Conservation (phyloP, 2,113 vertebrate species). For the Piprites chloris region DNA sequence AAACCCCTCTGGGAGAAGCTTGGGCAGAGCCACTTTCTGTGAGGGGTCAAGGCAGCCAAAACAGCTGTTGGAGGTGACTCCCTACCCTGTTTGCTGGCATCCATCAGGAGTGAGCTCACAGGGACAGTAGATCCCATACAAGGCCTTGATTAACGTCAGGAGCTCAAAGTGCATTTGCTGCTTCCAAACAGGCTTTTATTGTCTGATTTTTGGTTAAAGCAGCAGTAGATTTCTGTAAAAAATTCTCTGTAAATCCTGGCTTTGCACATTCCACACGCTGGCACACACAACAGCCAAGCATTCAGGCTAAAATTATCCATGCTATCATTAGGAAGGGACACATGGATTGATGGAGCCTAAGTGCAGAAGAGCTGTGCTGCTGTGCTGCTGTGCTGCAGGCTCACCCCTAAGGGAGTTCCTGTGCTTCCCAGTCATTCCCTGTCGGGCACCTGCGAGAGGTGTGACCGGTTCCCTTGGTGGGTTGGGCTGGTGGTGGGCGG, state of each 20-base stretch:
- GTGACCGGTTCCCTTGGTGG: neutral
- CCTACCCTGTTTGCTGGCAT: neutral
- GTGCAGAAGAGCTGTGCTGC: neutral
- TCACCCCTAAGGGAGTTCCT: neutral
- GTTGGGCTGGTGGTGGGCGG: neutral
- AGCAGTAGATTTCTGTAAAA: neutral
- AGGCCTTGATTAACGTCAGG: neutral
- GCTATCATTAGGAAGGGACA: neutral
- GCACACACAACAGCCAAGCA: neutral
- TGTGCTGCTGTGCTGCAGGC: neutral
- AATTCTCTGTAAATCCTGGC: neutral
- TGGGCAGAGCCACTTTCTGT: neutral
- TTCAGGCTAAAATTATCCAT: neutral
- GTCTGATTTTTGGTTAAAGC: neutral
- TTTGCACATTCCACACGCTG: neutral
- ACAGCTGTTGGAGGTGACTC: neutral
- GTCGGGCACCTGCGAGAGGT: rapidly evolving
- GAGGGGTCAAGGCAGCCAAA: neutral
- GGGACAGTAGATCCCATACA: neutral
- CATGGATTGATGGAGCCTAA: neutral
- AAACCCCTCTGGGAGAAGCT: neutral
- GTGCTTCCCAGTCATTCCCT: neutral
- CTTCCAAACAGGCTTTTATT: neutral
- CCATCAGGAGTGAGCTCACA: neutral
- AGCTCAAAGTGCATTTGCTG: neutral